These are phyloP conservation scores for Tethya wilhelma DNA, from an alignment of 37 sponge, comb jelly and placozoan species.

Conservation along the genomic window DNA sequence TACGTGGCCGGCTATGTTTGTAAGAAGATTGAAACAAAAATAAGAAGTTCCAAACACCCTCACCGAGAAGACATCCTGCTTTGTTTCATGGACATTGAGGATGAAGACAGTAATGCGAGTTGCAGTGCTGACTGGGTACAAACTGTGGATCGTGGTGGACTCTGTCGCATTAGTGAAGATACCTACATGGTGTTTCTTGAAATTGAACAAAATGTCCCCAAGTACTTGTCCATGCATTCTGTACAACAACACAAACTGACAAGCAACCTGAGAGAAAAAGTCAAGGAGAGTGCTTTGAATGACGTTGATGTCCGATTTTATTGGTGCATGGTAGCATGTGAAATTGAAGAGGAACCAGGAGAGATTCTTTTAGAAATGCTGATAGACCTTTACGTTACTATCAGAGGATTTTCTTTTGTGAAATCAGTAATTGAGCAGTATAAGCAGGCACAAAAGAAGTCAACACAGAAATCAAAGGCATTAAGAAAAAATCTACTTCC, in stretches of 20 bases:
- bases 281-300: neutral
- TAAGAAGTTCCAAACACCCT: slow-evolving; percentile 14
- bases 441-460: slow-evolving; percentile 4
- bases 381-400: slow-evolving; percentile 23
- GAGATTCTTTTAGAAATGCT: slow-evolving; percentile 20
- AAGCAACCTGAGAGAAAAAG: slow-evolving; percentile 14
- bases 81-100: slow-evolving; percentile 6
- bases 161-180: slow-evolving; percentile 16
- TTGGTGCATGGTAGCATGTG: slow-evolving; percentile 19
- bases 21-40: neutral
- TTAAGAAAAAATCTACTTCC: too few relatives aligned
- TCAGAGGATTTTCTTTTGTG: slow-evolving; percentile 28
- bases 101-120: slow-evolving; percentile 1
- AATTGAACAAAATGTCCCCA: slow-evolving; percentile 15
- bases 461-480: too few relatives aligned
- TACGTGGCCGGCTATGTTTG: slow-evolving; percentile 48
- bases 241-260: too few relatives aligned
- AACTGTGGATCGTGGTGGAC: slow-evolving; percentile 37
- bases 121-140: slow-evolving; percentile 15
- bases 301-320: slow-evolving; percentile 17
- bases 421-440: slow-evolving; percentile 9
- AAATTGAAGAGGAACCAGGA: slow-evolving; percentile 2
- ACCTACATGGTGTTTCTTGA: slow-evolving; percentile 17
- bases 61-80: slow-evolving; percentile 8
- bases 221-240: neutral